Conservation (phyloP, 2,888 invertebrate genomes). For the Drosophila merina region DNA sequence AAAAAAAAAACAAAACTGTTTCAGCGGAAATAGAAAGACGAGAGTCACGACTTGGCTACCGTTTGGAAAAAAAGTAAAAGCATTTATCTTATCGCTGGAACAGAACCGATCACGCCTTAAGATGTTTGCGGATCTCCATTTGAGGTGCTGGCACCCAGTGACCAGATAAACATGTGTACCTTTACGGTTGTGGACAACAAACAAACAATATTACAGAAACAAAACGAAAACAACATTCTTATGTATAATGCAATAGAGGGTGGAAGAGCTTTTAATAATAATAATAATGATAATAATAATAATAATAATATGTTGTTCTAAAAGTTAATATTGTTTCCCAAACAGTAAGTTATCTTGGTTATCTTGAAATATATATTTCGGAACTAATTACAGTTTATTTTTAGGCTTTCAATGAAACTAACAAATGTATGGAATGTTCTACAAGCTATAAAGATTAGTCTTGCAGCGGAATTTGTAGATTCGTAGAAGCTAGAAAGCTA, state of each 20-base stretch:
- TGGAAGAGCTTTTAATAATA: background rate
- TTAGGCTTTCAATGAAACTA: background rate
- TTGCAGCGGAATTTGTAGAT: background rate
- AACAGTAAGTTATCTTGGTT: background rate
- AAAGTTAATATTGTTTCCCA: background rate
- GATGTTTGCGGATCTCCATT: slow-evolving; percentile 49
- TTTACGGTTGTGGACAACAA: background rate
- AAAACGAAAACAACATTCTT: background rate
- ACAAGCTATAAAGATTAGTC: slow-evolving; percentile 2
- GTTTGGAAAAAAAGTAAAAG: slow-evolving; percentile 37
- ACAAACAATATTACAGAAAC: background rate
- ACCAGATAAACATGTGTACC: slow-evolving; percentile 5
- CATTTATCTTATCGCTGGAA: slow-evolving; percentile 67
- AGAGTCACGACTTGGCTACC: slow-evolving; percentile 45
- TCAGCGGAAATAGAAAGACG: slow-evolving; percentile 48
- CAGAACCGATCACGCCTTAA: slow-evolving; percentile 53
- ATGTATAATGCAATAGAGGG: background rate
- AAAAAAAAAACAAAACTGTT: slow-evolving; percentile 47
- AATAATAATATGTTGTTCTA: background rate
- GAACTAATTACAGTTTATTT: background rate
- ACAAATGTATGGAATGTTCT: background rate
- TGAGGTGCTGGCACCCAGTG: slow-evolving; percentile 7
- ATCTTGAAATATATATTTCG: background rate
- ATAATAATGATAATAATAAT: background rate
- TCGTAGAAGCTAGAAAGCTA: background rate